phyloP scores from a whole-genome alignment of 1,140 invertebrate species.

The Carposina sasakii region DNA sequence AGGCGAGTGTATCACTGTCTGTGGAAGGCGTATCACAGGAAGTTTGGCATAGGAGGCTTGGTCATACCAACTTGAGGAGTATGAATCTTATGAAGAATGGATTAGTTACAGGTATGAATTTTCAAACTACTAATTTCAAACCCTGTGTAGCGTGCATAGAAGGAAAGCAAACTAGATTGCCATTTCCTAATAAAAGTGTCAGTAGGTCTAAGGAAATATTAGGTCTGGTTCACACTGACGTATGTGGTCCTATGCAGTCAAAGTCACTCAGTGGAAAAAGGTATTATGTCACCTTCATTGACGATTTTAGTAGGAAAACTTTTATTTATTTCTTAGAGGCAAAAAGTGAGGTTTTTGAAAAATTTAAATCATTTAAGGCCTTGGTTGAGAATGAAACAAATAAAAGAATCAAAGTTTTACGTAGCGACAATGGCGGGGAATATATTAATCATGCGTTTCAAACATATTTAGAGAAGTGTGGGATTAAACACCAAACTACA shows the following conservation, averaged over 20 bases:
- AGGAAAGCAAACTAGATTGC: conserved; percentile 6
- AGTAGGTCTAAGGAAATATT: background rate
- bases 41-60: conserved; percentile 5
- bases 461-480: conserved; percentile 9
- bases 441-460: conserved; percentile 23
- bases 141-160: conserved; percentile 11
- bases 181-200: conserved; percentile 12
- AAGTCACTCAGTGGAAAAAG: conserved; percentile 19
- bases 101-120: conserved; percentile 1
- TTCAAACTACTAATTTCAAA: conserved; percentile 2
- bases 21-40: background rate
- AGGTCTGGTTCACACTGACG: conserved; percentile 17
- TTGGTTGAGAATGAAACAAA: conserved; percentile 26
- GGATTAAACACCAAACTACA: conserved; percentile 44
- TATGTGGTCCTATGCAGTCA: conserved; percentile 24
- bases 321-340: too few relatives aligned
- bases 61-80: background rate
- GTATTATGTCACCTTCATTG: conserved; percentile 36
- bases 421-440: conserved; percentile 51
- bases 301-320: conserved; percentile 28
- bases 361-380: too few relatives aligned
- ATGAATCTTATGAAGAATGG: conserved; percentile 8
- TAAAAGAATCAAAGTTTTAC: conserved; percentile 30
- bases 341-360: too few relatives aligned
- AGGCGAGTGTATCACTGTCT: too few relatives aligned